Base-by-base conservation (phyloP, 2,888 invertebrate species). In the Zaprionus lineosus region DNA sequence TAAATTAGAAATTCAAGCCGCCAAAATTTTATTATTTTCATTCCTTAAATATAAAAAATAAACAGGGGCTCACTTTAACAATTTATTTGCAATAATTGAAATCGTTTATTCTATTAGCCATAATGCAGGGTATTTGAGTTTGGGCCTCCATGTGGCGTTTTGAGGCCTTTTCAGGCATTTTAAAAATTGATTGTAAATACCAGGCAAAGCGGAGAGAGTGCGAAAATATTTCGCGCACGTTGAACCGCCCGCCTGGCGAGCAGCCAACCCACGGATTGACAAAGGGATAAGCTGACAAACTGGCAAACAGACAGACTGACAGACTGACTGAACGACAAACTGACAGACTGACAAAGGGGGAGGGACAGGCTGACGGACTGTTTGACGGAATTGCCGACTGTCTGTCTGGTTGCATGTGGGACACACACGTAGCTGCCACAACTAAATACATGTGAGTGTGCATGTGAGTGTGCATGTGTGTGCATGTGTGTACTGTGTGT, bases 171-270 rank as follows among this genome's bases (percentile, higher is more conserved):
- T 33, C n/a, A 34, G 52, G 48, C 47, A 61, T 62, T 71, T 67
- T 57, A 56, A 57, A 84, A 82, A 82, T 77, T 68, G 67, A 68
- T 84, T 77, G 71, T 64, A 74, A 68, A 78, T 77, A 52, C 57
- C 61, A 61, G 56, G 59, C 37, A 60, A 31, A 50, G 55, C 53
- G 60, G 55, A 40, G 61, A n/a, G n/a, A 69, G 77, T 72, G 78
- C 55, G 61, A 70, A 66, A 78, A 78, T 73, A 81, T 82, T 77
- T 84, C 67, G 61, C 57, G 64, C 78, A 68, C 74, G 67, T 58
- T 74, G 63, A 71, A 64, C 70, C 63, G 50, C 26, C 72, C 16
- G 36, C 24, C 55, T 31, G 24, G 26, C 47, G 15, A 44, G 9
- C 34, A 33, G 18, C n/a, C n/a, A n/a, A n/a, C n/a, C n/a, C n/a